Evolutionary conservation across 1,140 invertebrate genomes (phyloP).

Genomic region (Eurosta solidaginis): DNA sequence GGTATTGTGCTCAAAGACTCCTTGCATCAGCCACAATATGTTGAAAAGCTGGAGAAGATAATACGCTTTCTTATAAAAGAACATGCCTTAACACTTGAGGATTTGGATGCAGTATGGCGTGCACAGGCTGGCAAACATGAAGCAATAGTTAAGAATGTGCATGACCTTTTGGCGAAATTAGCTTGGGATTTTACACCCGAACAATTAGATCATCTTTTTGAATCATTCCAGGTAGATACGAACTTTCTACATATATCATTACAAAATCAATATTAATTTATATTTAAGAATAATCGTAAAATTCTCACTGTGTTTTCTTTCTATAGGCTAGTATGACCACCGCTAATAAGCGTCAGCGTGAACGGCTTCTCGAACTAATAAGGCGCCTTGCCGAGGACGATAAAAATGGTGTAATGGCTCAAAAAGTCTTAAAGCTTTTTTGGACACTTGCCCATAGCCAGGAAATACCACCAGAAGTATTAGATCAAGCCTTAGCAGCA

Average conservation of each 20-base stretch:
- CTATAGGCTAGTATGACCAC: slow-evolving; percentile 92
- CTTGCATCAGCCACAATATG: slow-evolving; percentile 96
- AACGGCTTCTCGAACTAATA: slow-evolving; percentile 94
- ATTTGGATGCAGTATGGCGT: slow-evolving; percentile 94
- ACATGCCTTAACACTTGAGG: slow-evolving; percentile 85
- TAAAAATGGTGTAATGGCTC: slow-evolving; percentile 98
- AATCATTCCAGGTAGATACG: slow-evolving; percentile 86
- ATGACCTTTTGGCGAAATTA: slow-evolving; percentile 93
- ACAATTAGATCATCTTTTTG: slow-evolving; percentile 96
- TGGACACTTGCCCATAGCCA: slow-evolving; percentile 97
- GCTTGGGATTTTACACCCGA: slow-evolving; percentile 98
- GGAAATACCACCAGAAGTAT: slow-evolving; percentile 95
- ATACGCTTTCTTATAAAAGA: slow-evolving; percentile 96
- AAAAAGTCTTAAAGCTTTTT: slow-evolving; percentile 95
- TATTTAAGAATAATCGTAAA: neutral
- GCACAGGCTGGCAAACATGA: slow-evolving; percentile 95
- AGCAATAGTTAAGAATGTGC: slow-evolving; percentile 95
- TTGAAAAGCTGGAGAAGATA: slow-evolving; percentile 97
- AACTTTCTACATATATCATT: no score
- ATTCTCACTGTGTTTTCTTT: slow-evolving; percentile 30
- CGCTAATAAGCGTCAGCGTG: slow-evolving; percentile 93
- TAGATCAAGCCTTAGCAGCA: slow-evolving; percentile 93
- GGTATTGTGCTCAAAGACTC: slow-evolving; percentile 95
- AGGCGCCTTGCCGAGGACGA: slow-evolving; percentile 95
- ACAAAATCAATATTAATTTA: neutral